Base-by-base conservation (phyloP, 2,113 vertebrate species). In the Cichladusa arquata region DNA sequence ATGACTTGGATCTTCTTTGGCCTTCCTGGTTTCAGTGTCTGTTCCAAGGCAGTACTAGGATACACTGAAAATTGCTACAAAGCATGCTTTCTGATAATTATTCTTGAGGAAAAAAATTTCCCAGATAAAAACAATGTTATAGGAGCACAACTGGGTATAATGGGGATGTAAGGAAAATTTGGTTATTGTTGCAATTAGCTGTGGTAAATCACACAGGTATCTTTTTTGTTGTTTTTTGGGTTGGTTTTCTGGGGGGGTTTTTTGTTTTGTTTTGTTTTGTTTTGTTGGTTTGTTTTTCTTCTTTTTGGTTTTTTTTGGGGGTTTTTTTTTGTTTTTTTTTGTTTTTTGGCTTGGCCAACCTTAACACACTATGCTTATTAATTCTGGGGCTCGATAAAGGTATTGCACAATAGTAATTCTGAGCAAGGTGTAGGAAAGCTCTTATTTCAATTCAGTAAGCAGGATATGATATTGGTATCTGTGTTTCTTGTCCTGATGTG, bases 61-160 rank as follows among this genome's bases (percentile, higher is more conserved):
- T 64, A 33, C 31, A 7, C 13, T 47, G 40, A 51, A 44, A 48
- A 77, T 56, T 44, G 14, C 24, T 61, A 15, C 11, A 47, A 47
- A 81, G 28, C 5, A 34, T 34, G 20, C 26, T 26, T 50, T 31
- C 44, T 44, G n/a, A 51, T 34, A 65, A 56, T n/a, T 58, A 34
- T 51, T n/a, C 31, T 44, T 77, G 14, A 38, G 36, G 28, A 40
- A 45, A 58, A 25, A 16, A 3, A 45, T 5, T 56, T 83, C 24
- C 14, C 28, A 34, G 11, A 44, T 47, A 47, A 58, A 47, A 78
- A 14, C 0, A 1, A 1, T 60, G 22, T 22, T 62, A 18, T 8
- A 81, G 51, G 14, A 44, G 15, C 0, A 0, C 1, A 8, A 14
- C 16, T 90, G 14, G 12, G 5, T 10, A 38, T 34, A 67, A n/a